Evolutionary conservation across 2,888 invertebrate species (phyloP), one percentile per base, ranked within the genome.

Genomic region (Diarsia dahlii): DNA sequence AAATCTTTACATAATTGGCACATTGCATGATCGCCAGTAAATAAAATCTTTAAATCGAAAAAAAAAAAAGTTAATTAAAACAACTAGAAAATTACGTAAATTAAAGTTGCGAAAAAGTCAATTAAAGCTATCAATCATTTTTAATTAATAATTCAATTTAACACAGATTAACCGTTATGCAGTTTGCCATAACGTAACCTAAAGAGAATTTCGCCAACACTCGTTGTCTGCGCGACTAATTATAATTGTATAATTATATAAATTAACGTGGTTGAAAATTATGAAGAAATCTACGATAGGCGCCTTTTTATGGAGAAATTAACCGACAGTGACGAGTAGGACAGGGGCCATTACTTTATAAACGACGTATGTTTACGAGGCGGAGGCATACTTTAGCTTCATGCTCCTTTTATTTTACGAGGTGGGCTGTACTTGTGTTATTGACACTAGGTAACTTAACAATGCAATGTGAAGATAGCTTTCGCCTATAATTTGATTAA

Each of bases 201-300:
- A 71, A 76, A 54, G 39, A 73, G 85, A 66, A 70, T 75, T 82
- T 81, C 28, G 71, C 74, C 52, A 75, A 74, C 77, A 81, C 64
- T 88, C 88, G 86, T 79, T 87, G 86, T 76, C 89, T 78, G 90
- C 88, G 86, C 88, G 81, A 91, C 89, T 92, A 92, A 92, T 92
- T 92, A 90, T 91, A 90, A 91, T 90, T 88, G 91, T 90, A 89
- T 89, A 92, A 92, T 92, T 93, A 91, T 89, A 87, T 87, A 82
- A 90, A 91, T 91, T 90, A 89, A 90, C 87, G 82, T 87, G 81
- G 83, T 87, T 78, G 84, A 85, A 90, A 90, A 89, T 90, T 88
- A 90, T 89, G 87, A 88, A 86, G 85, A 84, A 84, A 87, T 74
- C 78, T 84, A 88, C 83, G 78, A 86, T 82, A 81, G 81, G 81